Base-by-base conservation (phyloP, 2,888 invertebrate species). In the Synergus laeviventris region DNA sequence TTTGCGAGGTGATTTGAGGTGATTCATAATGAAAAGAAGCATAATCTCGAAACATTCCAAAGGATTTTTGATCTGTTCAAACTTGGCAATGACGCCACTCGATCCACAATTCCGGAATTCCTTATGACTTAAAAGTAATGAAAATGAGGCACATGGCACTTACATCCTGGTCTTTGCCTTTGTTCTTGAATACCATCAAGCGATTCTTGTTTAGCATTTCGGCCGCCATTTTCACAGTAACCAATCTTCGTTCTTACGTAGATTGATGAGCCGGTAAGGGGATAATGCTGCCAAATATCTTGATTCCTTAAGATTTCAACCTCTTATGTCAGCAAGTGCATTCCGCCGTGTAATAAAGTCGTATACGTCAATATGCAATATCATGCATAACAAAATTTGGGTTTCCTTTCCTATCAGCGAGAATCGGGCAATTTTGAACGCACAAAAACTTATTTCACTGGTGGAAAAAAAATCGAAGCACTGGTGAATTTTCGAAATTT, bases 141-240 rank as follows among this genome's bases (percentile, higher is more conserved):
- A 75, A 61, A 49, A 62, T 39, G 1, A 31, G 38, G 45, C 18
- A 74, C 60, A 39, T 45, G 42, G 80, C 91, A 95, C 97, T 96
- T 94, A 98, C 98, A 93, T 99, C 99, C 92, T 97, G 97, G 94
- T 99, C 99, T 94, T 99, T 99, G 91, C 99, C 99, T 94, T 97
- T 97, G 94, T 99, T 99, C 95, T 99, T 99, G 93, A 98, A 98
- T 91, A 95, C 96, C 92, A 96, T 96, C 94, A 97, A 95, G 93
- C 97, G 96, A 94, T 95, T 96, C 94, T 95, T 95, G 92, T 93
- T 93, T 92, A 93, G 94, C 92, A 94, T 94, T 91, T 94, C 94
- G 87, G 93, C 92, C 94, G 95, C 94, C 95, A 95, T 95, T 94
- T 94, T 95, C 91, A 89, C 87, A 87, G 87, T 88, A 89, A 89